Percentiles rank a stretch among this genome's conserved stretches.
Conservation (phyloP, 1,140 invertebrate genomes). For the Plutomurus gul region DNA sequence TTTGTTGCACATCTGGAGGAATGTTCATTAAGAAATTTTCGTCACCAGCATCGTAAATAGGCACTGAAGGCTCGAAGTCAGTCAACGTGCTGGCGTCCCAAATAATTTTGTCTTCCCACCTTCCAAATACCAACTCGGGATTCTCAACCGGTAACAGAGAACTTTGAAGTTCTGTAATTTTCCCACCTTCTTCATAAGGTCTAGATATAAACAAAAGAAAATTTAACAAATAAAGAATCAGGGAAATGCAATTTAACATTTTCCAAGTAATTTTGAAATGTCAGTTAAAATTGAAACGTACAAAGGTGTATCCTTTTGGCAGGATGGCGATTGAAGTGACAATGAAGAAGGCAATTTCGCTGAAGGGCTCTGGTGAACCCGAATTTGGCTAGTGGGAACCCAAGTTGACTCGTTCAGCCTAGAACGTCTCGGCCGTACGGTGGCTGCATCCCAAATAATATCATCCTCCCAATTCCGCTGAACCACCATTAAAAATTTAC, state of each 20-base stretch:
- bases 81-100: slow-evolving; percentile 94
- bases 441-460: slow-evolving; percentile 96
- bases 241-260: no score
- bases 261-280: no score
- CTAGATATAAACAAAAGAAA: no score
- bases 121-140: slow-evolving; percentile 87
- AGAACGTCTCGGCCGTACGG: no score
- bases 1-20: slow-evolving; percentile 56
- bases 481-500: slow-evolving; percentile 78
- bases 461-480: slow-evolving; percentile 97
- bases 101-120: slow-evolving; percentile 96
- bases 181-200: no score
- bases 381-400: no score
- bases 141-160: slow-evolving; percentile 97
- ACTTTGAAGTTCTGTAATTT: slow-evolving; percentile 64
- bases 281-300: no score
- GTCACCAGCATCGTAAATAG: slow-evolving; percentile 96
- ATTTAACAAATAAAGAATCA: no score
- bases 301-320: no score
- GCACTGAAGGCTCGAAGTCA: slow-evolving; percentile 76
- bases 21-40: slow-evolving; percentile 95
- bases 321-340: not conserved
- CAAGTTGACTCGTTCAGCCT: no score
- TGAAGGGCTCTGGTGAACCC: no score
- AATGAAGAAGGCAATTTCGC: not conserved